Base-by-base conservation (phyloP, 2,888 invertebrate genomes). In the Sesia apiformis region DNA sequence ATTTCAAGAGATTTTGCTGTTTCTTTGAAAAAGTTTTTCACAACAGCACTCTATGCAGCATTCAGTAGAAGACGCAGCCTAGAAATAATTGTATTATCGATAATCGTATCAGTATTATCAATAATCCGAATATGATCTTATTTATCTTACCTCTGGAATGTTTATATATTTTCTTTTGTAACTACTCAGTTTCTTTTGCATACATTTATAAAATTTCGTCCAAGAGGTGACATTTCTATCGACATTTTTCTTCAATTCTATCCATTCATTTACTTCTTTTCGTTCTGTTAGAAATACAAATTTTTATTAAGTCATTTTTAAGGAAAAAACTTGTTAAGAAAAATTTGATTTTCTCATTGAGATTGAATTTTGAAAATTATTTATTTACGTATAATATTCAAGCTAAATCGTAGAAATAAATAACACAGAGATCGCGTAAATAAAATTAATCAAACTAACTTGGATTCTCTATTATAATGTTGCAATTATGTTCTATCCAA, bases 401-500 rank as follows among this genome's bases (percentile, higher is more conserved):
- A 23, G 23, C 23, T 23, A 23, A 23, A 23, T 23, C 23, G 23
- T 23, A 23, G 23, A 23, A 23, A 23, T 23, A 23, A 1, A 23
- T 23, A 23, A 23, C 23, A 23, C 23, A 23, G 23, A 23, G 23
- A 23, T 23, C 23, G 1, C 23, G 23, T 43, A 40, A 42, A n/a
- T 8, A 49, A 6, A 5, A 5, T 49, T 49, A 8, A 49, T 49
- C 5, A 49, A 6, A 49, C 8, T 49, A 42, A 42, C 42, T 50
- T 69, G 66, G 62, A 72, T 63, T 66, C 69, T 54, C 66, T 58
- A 53, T 73, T 66, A 77, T 62, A 54, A 72, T 66, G 50, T 63
- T 64, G 57, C 74, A 70, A 23, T 72, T 70, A 52, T 63, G 68
- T 42, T 72, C 63, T 46, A 86, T 62, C 86, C 87, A 86, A n/a